Base-by-base conservation (phyloP, 2,888 invertebrate species). In the Aproaerema taeniolella region DNA sequence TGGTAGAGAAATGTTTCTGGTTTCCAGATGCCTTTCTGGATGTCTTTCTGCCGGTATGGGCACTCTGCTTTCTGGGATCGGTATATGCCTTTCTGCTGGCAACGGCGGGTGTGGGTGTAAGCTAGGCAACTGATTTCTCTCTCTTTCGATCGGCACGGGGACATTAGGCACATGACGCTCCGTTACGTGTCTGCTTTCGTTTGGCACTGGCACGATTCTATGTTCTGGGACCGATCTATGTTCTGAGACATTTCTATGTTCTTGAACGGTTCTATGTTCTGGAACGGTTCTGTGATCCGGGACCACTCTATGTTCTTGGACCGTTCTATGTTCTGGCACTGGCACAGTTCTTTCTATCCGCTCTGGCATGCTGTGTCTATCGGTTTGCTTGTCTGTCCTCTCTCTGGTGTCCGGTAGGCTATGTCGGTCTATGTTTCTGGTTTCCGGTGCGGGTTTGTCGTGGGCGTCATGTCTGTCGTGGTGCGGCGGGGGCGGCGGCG, bases 401-500 rank as follows among this genome's bases (percentile, higher is more conserved):
- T n/a, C n/a, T n/a, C n/a, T n/a, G n/a, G n/a, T n/a, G n/a, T n/a
- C 55, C 14, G 44, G 39, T 30, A 35, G 37, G 29, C 37, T 42
- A 33, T 47, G 47, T 31, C 42, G 38, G 25, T 57, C 52, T 12
- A 42, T 31, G 1, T 34, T 46, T 45, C 50, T 51, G 26, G 47
- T 38, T 30, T 43, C 45, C 6, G 38, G 38, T 36, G 33, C 11
- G 9, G 9, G 33, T 20, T 29, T 31, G 15, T 31, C 31, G 2
- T 14, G 28, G 13, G 6, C 25, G 12, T 34, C 30, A 26, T 47
- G 37, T 44, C 56, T 59, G 0, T 59, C 61, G 55, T 53, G 3
- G 53, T 57, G 33, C 25, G 24, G 5, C n/a, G 13, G 2, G 55
- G 55, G 56, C 16, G 78, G 72, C 1, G 85, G 86, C 0, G 85